phyloP scores from a whole-genome alignment of 2,888 invertebrate genomes.

The Pristionchus maxplancki region DNA sequence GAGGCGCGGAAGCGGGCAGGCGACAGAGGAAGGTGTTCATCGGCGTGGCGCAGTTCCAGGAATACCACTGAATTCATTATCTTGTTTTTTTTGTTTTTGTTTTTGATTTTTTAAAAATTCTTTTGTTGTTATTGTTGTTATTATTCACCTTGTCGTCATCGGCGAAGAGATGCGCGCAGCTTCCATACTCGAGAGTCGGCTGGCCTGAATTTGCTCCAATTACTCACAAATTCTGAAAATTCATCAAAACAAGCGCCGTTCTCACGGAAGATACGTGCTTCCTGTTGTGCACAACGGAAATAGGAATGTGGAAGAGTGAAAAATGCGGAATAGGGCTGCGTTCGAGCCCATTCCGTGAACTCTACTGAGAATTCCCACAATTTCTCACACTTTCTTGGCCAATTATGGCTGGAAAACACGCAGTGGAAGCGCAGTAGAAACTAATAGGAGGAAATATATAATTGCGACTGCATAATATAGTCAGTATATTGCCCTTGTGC shows the following conservation, averaged over 20 bases:
- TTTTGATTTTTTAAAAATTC: no score
- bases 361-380: no score
- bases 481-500: no score
- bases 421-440: no score
- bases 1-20: not conserved
- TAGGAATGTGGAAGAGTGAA: not conserved
- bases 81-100: not conserved
- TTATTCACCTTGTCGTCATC: slow-evolving; percentile 18
- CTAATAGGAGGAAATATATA: no score
- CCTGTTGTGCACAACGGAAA: not conserved
- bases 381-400: no score
- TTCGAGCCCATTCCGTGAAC: no score
- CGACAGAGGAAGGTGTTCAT: slow-evolving; percentile 28
- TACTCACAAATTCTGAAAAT: not conserved
- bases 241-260: not conserved
- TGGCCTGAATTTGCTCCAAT: not conserved
- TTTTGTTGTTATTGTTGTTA: no score
- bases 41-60: slow-evolving; percentile 41
- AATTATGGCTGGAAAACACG: no score
- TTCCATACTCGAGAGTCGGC: slow-evolving; percentile 29
- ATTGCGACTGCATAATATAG: no score
- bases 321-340: no score
- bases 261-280: not conserved
- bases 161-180: slow-evolving; percentile 24
- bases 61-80: not conserved